phyloP scores from a whole-genome alignment of 2,888 invertebrate species.

The Podabrus alpinus region DNA sequence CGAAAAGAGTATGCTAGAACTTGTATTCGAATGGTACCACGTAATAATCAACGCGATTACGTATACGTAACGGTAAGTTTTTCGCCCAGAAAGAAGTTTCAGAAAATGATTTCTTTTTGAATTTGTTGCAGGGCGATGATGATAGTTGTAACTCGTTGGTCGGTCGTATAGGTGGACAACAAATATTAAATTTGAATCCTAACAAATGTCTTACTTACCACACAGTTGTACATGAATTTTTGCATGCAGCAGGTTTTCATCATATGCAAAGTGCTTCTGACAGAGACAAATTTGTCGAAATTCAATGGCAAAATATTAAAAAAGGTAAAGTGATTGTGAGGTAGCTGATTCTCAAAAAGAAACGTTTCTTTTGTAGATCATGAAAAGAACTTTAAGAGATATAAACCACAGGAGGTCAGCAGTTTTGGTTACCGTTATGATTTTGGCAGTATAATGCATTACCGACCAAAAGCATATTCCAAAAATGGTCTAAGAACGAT shows the following conservation, averaged over 20 bases:
- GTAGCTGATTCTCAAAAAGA: no score
- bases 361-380: no score
- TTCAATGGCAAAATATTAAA: constrained; percentile 73
- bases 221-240: constrained; percentile 75
- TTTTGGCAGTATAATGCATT: constrained; percentile 76
- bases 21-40: not conserved
- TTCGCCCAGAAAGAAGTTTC: not conserved
- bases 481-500: constrained; percentile 70
- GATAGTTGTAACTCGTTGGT: constrained; percentile 24
- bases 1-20: not conserved
- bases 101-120: not conserved
- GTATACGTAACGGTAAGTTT: not conserved
- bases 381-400: constrained; percentile 7
- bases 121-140: constrained; percentile 7
- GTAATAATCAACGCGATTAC: not conserved
- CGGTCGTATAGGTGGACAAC: constrained; percentile 19
- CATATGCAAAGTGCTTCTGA: constrained; percentile 82
- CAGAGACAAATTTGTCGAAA: constrained; percentile 74
- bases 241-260: constrained; percentile 81
- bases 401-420: constrained; percentile 58
- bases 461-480: constrained; percentile 69
- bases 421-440: constrained; percentile 72
- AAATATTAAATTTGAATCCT: constrained; percentile 45
- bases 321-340: constrained; percentile 38
- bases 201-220: constrained; percentile 65